A percentile compares a stretch with the other conserved stretches of the same genome.
Conservation (phyloP, 2,113 vertebrate species). For the Brachionichthys hirsutus region DNA sequence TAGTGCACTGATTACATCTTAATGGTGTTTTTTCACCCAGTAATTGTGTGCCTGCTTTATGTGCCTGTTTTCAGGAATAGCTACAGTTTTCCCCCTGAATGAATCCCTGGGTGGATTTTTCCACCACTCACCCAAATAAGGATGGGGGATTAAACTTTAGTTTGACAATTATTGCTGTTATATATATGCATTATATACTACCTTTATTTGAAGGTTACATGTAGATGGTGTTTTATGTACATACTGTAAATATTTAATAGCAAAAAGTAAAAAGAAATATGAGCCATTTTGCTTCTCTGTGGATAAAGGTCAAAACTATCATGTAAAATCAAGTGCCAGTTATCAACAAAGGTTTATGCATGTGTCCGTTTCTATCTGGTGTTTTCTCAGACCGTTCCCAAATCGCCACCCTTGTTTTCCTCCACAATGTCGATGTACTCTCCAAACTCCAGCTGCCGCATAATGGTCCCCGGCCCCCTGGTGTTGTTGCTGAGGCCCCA, state of each 20-base stretch:
- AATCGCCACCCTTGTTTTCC: constrained; percentile 7
- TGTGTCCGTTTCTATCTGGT: not conserved
- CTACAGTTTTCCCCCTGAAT: constrained; percentile 47
- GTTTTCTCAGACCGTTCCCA: constrained; percentile 24
- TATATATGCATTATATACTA: not conserved
- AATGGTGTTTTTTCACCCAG: constrained; percentile 36
- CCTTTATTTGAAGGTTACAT: constrained; percentile 9
- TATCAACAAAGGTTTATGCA: not conserved
- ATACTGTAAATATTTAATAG: no score
- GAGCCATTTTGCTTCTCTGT: not conserved
- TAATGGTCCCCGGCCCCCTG: constrained; percentile 44
- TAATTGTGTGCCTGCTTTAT: constrained; percentile 33
- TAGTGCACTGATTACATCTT: constrained; percentile 53
- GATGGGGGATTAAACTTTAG: constrained; percentile 25
- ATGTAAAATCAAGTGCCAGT: constrained; percentile 3
- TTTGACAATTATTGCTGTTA: constrained; percentile 34
- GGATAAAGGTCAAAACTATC: constrained; percentile 3
- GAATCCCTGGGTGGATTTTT: constrained; percentile 48
- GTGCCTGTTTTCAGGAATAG: constrained; percentile 19
- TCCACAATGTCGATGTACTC: constrained; percentile 24
- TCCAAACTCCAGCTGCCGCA: constrained; percentile 33
- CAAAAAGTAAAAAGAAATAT: not conserved
- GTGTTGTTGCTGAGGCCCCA: constrained; percentile 53
- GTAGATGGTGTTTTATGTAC: not conserved
- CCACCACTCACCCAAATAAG: constrained; percentile 44